Base-by-base conservation (phyloP, 2,113 vertebrate genomes). In the Paracyprichromis sp. region DNA sequence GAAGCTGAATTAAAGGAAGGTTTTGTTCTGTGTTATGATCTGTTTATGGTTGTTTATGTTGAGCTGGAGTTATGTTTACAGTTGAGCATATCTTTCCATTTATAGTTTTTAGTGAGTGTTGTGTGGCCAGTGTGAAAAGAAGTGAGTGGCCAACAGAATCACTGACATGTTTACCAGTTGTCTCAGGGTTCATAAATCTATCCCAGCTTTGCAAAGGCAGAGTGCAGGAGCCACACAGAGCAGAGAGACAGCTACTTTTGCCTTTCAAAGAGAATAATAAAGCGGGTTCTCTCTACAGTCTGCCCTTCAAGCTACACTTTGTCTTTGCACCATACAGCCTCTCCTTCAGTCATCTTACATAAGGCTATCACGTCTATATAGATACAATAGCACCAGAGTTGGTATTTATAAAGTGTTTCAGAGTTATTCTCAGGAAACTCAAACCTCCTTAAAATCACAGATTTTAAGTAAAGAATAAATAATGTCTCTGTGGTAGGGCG, bases 201-300 rank as follows among this genome's bases (percentile, higher is more conserved):
- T 79, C 79, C 45, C 52, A 86, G 78, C 40, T 31, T 59, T 73
- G 47, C 57, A 78, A 71, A 86, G 83, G 57, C 78, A 84, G 57
- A 45, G 85, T 4, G 26, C 47, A 34, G 16, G 14, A 71, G 71
- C 7, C 9, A 36, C 8, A 53, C 5, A 1, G 13, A 43, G 50
- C 9, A 29, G 45, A 52, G 50, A 59, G 56, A 50, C 45, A 36
- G 38, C 31, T 12, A 63, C 11, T 79, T 87, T 71, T 63, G 59
- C 66, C 38, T 71, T 89, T 91, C 88, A 89, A 90, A 94, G 92
- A 82, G 90, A 90, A 93, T 92, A 89, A 88, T 93, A 83, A 86
- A 89, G 81, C 43, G 2, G 38, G 0, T 24, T 73, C 38, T 83
- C 47, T 82, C 71, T 21, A 6, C 50, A 76, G 80, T 84, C 82